These are phyloP conservation scores for Delichon dasypus DNA, from an alignment of 2,797 vertebrate species.

Conservation along the genomic window DNA sequence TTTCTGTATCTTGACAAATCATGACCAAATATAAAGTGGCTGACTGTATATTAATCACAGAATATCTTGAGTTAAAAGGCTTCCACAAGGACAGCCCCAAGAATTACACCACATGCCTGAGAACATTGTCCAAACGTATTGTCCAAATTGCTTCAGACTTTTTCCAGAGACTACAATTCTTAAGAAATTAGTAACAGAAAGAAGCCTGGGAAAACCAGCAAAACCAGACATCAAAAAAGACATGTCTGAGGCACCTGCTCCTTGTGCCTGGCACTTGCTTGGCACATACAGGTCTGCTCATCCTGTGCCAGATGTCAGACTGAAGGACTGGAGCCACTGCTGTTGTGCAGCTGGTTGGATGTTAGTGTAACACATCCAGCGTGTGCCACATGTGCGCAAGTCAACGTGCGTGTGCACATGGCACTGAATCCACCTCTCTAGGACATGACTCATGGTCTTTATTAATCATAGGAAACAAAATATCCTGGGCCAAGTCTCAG, in stretches of 20 bases:
- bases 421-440: not conserved
- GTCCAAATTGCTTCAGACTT: not conserved
- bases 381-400: rapidly evolving
- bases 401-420: rapidly evolving
- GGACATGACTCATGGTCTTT: not conserved
- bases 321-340: not conserved
- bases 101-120: not conserved
- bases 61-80: not conserved
- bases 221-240: not conserved
- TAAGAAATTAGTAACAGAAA: not conserved
- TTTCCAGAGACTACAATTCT: not conserved
- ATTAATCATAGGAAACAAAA: not conserved
- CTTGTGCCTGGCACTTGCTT: not conserved
- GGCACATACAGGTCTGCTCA: not conserved
- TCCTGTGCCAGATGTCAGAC: not conserved
- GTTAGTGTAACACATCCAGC: not conserved
- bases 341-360: not conserved
- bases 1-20: not conserved
- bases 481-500: not conserved
- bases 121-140: not conserved
- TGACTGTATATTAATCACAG: not conserved
- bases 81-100: not conserved
- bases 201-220: not conserved
- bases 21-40: not conserved
- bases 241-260: not conserved